phyloP scores from a whole-genome alignment of 2,888 invertebrate species.

The Artemia sinica region DNA sequence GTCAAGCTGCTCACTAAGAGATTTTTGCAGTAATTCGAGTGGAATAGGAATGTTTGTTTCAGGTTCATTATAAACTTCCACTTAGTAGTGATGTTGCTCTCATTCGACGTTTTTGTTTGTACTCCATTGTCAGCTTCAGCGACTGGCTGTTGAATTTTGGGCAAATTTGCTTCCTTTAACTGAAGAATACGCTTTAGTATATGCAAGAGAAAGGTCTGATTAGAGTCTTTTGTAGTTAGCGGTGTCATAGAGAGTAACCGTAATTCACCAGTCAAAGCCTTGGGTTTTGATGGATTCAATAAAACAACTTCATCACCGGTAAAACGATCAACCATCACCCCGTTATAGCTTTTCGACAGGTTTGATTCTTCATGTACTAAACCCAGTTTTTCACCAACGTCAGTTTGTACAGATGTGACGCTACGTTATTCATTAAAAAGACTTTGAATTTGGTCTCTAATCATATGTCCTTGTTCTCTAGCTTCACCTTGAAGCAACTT shows the following conservation, averaged over 20 bases:
- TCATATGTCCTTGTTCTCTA: conserved; percentile 51
- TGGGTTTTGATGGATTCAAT: conserved; percentile 50
- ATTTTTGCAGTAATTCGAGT: conserved; percentile 24
- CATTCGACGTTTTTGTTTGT: conserved; percentile 19
- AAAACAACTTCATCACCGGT: conserved; percentile 56
- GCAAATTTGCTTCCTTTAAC: conserved; percentile 41
- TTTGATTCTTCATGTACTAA: background rate
- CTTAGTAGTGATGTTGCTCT: conserved; percentile 16
- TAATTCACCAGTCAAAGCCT: conserved; percentile 44
- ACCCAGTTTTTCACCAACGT: conserved; percentile 10
- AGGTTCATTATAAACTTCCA: too few relatives aligned
- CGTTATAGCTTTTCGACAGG: conserved; percentile 16
- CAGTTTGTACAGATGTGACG: background rate
- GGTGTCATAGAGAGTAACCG: conserved; percentile 66
- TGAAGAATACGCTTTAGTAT: conserved; percentile 65
- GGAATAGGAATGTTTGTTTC: conserved; percentile 23
- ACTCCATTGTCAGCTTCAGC: conserved; percentile 21
- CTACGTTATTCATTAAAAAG: conserved; percentile 42
- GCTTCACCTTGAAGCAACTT: conserved; percentile 52
- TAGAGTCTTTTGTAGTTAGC: conserved; percentile 61
- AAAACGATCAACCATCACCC: conserved; percentile 34
- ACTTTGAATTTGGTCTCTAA: conserved; percentile 50
- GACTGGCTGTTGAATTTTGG: conserved; percentile 23
- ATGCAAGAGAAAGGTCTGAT: conserved; percentile 64
- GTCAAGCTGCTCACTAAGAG: conserved; percentile 50